Percentiles rank a stretch among this genome's conserved stretches.
These are phyloP conservation scores for Steinernema carpocapsae DNA, from an alignment of 2,888 invertebrate species.

Conservation along the genomic window DNA sequence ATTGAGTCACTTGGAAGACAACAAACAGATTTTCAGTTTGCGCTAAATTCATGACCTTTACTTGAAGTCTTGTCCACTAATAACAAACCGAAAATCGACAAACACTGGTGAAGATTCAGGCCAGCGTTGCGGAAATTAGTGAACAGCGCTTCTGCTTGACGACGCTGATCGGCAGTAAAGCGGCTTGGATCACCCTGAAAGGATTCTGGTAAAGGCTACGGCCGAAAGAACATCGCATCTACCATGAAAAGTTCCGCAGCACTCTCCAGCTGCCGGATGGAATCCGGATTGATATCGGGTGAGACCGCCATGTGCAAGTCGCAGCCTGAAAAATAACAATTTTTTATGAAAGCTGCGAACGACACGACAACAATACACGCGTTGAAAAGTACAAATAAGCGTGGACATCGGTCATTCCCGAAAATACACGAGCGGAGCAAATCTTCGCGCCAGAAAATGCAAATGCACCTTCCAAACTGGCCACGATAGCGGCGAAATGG, in stretches of 20 bases:
- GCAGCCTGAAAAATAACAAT: neutral
- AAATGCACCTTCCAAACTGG: too few species aligned
- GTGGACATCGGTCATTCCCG: too few species aligned
- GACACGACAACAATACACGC: too few species aligned
- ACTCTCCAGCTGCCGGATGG: slow-evolving; percentile 56
- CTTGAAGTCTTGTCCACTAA: slow-evolving; percentile 24
- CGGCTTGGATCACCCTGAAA: slow-evolving; percentile 55
- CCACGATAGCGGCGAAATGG: too few species aligned
- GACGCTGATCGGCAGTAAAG: slow-evolving; percentile 49
- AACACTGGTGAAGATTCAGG: slow-evolving; percentile 49
- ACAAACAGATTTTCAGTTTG: slow-evolving; percentile 76
- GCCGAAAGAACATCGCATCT: slow-evolving; percentile 30
- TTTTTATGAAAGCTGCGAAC: too few species aligned
- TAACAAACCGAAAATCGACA: slow-evolving; percentile 46
- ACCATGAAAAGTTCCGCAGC: slow-evolving; percentile 59
- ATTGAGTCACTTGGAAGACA: slow-evolving; percentile 83
- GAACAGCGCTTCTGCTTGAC: slow-evolving; percentile 58
- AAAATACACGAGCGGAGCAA: too few species aligned
- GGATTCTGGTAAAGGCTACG: too few species aligned
- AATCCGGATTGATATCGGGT: slow-evolving; percentile 33
- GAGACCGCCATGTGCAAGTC: neutral
- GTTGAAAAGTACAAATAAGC: too few species aligned
- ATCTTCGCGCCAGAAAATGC: too few species aligned
- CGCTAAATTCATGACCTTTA: slow-evolving; percentile 45
- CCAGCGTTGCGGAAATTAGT: slow-evolving; percentile 47